These are phyloP conservation scores for Trematomus loennbergii DNA, from an alignment of 2,113 vertebrate genomes.

Conservation along the genomic window DNA sequence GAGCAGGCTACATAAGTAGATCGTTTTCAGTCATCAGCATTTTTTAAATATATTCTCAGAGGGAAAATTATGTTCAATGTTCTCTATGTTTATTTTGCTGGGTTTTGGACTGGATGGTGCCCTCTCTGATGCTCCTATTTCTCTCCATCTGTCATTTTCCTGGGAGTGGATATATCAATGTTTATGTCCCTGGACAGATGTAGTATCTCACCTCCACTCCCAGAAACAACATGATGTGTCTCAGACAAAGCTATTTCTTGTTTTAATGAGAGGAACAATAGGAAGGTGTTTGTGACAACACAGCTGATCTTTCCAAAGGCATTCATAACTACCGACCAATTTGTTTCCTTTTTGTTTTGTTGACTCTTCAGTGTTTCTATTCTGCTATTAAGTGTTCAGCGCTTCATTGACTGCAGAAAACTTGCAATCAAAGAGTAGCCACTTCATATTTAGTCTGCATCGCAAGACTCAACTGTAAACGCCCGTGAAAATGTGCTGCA, in stretches of 20 bases:
- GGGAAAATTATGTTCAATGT: conserved; percentile 18
- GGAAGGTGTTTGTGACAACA: neutral
- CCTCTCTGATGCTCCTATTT: conserved; percentile 11
- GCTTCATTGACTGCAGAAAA: conserved; percentile 28
- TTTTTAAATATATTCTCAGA: conserved; percentile 5
- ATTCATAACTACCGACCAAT: conserved; percentile 4
- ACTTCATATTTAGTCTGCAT: conserved; percentile 1
- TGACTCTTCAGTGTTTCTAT: conserved; percentile 25
- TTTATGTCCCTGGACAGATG: conserved; percentile 44
- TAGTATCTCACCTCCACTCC: conserved; percentile 22
- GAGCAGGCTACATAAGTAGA: conserved; percentile 40
- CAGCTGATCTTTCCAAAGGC: neutral
- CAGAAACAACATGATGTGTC: conserved; percentile 7
- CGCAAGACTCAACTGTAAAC: conserved; percentile 1
- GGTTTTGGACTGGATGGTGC: conserved; percentile 1
- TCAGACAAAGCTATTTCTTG: conserved; percentile 23
- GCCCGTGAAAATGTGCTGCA: neutral
- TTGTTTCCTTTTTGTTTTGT: conserved; percentile 23
- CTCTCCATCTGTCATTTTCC: conserved; percentile 38
- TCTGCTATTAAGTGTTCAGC: conserved; percentile 7
- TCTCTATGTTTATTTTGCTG: neutral
- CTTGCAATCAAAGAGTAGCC: neutral
- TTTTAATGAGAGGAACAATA: conserved; percentile 1
- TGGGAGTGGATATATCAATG: conserved; percentile 21
- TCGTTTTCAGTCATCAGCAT: conserved; percentile 11